Evolutionary conservation across 23 tunicate genomes (phyloP), one percentile per base, ranked within the genome.

Genomic region (Ciona savignyi): DNA sequence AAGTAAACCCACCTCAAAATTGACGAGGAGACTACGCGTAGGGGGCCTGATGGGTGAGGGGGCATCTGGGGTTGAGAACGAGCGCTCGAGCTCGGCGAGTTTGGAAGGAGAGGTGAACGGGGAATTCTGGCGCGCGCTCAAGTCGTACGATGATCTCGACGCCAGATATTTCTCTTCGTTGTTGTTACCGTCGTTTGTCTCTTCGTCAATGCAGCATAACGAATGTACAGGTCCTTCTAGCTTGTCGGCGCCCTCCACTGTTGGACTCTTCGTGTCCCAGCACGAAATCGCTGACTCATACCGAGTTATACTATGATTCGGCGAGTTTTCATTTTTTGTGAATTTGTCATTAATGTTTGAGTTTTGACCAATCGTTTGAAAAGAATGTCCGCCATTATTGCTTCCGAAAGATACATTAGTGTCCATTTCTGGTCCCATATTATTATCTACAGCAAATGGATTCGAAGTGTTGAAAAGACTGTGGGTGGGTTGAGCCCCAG

Each of bases 21-120:
- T 63, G 9, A 42, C 15, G 29, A 33, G 24, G 2, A 69, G 73
- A 23, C 27, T 27, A 15, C 24, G 24, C 1, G 80, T 9, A 0
- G 85, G 48, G 0, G 87, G 87, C 33, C 75, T 56, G 34, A 82
- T 82, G 21, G 87, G 87, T n/a, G 87, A 82, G 1, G 87, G 87
- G n/a, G 87, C 87, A 34, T 82, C 87, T 11, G 87, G 87, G 4
- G 87, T 72, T 19, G 69, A 63, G 60, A 82, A 82, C 1, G 87
- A 82, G n/a, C 73, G 73, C 68, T 82, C 87, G 67, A 82, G 63
- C 29, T 82, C 87, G 1, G 56, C 30, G 23, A 82, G 61, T 20
- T 82, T 78, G 32, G 77, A 62, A 0, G 87, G 87, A 11, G 87
- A 82, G 60, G 56, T 82, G 28, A 78, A 82, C 21, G 87, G 87